Percentiles rank a stretch among this genome's conserved stretches.
phyloP scores from a whole-genome alignment of 2,113 vertebrate species.

The Zingel zingel region DNA sequence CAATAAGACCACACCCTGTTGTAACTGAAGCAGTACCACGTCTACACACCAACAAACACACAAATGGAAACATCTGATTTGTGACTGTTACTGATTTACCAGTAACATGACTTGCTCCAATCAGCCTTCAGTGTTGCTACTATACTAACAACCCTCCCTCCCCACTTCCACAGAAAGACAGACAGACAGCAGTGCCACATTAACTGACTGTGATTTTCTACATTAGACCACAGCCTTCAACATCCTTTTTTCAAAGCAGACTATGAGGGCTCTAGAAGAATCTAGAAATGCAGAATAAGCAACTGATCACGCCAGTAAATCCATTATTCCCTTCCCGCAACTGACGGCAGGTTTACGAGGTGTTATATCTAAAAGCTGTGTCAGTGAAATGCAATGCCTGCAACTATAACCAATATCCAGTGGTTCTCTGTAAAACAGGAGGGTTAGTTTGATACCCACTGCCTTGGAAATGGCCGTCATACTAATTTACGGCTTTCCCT shows the following conservation, averaged over 20 bases:
- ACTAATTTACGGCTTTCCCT: conserved; percentile 52
- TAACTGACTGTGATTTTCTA: conserved; percentile 46
- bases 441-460: background rate
- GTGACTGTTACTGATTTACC: conserved; percentile 33
- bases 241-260: background rate
- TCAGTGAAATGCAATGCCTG: conserved; percentile 9
- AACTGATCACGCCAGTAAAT: background rate
- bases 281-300: conserved; percentile 36
- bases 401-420: background rate
- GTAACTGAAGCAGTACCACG: background rate
- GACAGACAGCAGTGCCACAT: conserved; percentile 23
- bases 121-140: conserved; percentile 23
- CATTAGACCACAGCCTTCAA: conserved; percentile 14
- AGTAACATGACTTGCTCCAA: background rate
- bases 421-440: background rate
- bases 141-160: conserved; percentile 6
- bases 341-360: conserved; percentile 24
- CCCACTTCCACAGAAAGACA: conserved; percentile 1
- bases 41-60: background rate
- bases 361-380: conserved; percentile 20
- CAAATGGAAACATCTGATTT: conserved; percentile 39
- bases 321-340: conserved; percentile 25
- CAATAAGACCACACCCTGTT: conserved; percentile 53
- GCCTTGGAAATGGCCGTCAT: conserved; percentile 29
- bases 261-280: conserved; percentile 9